A percentile compares a stretch with the other conserved stretches of the same genome.
Conservation (phyloP, 2,888 invertebrate species). For the Myathropa florea region DNA sequence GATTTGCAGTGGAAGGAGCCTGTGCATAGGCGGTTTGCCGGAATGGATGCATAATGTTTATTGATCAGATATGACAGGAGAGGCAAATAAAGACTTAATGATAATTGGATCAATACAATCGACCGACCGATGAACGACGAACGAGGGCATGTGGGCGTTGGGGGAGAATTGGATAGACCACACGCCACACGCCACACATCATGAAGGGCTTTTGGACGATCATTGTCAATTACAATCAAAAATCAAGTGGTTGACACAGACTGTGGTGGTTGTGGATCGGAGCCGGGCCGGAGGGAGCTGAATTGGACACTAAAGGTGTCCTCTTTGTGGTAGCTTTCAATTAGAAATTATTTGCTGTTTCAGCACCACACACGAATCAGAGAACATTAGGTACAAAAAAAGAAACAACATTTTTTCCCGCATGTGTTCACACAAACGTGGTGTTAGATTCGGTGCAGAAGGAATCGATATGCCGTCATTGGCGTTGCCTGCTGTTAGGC, state of each 20-base stretch:
- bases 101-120: constrained; percentile 42
- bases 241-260: constrained; percentile 18
- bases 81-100: constrained; percentile 28
- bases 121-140: neutral
- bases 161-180: neutral
- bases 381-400: neutral
- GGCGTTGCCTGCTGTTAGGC: neutral
- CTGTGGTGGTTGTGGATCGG: neutral
- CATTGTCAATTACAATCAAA: constrained; percentile 42
- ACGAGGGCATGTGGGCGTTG: neutral
- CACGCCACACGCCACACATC: neutral
- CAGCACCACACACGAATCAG: neutral
- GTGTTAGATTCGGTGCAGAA: neutral
- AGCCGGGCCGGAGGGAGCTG: neutral
- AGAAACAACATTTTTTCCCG: neutral
- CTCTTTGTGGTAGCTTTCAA: constrained; percentile 17
- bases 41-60: constrained; percentile 14
- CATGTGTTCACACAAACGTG: neutral
- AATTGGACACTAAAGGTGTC: constrained; percentile 14
- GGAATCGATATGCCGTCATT: neutral
- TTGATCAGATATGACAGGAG: constrained; percentile 16
- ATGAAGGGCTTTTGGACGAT: neutral
- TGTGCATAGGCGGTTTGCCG: neutral
- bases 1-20: constrained; percentile 4
- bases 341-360: constrained; percentile 20